Conservation (phyloP, 1,140 invertebrate species). For the Ruditapes philippinarum region DNA sequence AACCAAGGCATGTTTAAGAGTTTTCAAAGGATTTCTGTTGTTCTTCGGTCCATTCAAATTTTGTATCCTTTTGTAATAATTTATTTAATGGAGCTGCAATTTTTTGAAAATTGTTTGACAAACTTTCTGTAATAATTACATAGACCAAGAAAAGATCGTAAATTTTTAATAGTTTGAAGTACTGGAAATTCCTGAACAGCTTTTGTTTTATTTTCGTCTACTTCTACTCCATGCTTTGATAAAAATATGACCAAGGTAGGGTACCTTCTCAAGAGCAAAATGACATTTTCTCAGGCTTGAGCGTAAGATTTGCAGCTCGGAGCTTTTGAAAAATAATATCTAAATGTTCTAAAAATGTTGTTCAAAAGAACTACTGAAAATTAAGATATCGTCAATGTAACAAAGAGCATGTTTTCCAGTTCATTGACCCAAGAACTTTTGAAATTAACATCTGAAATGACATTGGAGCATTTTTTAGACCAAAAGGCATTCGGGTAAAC, state of each 20-base stretch:
- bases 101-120: constrained; percentile 80
- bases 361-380: constrained; percentile 61
- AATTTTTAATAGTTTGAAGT: constrained; percentile 79
- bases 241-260: constrained; percentile 69
- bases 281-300: constrained; percentile 68
- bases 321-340: constrained; percentile 44
- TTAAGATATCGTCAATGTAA: constrained; percentile 69
- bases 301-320: constrained; percentile 53
- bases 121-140: constrained; percentile 84
- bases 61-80: constrained; percentile 83
- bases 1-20: constrained; percentile 64
- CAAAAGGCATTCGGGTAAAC: constrained; percentile 53
- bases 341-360: constrained; percentile 58
- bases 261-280: constrained; percentile 29
- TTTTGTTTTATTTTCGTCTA: constrained; percentile 46
- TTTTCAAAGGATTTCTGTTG: constrained; percentile 66
- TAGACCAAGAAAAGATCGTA: constrained; percentile 87
- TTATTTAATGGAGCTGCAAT: constrained; percentile 82
- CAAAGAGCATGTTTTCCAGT: constrained; percentile 56
- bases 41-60: constrained; percentile 65
- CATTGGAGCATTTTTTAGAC: constrained; percentile 17
- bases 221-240: constrained; percentile 60
- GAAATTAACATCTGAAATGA: constrained; percentile 56
- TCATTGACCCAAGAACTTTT: constrained; percentile 25
- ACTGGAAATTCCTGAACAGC: constrained; percentile 59